Evolutionary conservation across 2,113 vertebrate species (phyloP).

Genomic region (Tragelaphus imberbis): DNA sequence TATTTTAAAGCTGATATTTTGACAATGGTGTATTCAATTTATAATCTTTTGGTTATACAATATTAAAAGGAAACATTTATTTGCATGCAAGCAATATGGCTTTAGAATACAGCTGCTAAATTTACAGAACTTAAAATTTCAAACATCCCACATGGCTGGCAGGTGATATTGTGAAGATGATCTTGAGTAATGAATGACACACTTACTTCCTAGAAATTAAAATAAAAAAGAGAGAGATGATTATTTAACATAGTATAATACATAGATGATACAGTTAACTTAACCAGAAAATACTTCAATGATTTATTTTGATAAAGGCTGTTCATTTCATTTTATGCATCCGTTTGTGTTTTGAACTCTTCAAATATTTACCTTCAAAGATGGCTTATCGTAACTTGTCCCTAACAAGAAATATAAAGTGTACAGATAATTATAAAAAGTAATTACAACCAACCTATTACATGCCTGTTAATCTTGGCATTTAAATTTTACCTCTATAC

Average conservation of each 20-base stretch:
- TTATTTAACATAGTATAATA: slow-evolving; percentile 51
- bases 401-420: neutral
- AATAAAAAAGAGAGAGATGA: neutral
- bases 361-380: slow-evolving; percentile 56
- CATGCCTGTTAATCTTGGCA: neutral
- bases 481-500: neutral
- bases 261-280: slow-evolving; percentile 30
- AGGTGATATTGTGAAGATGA: slow-evolving; percentile 74
- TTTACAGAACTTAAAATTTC: slow-evolving; percentile 79
- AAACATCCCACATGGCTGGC: slow-evolving; percentile 74
- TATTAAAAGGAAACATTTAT: slow-evolving; percentile 74
- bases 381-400: neutral
- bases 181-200: slow-evolving; percentile 65
- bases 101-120: slow-evolving; percentile 80
- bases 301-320: slow-evolving; percentile 48
- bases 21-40: slow-evolving; percentile 67
- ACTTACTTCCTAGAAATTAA: slow-evolving; percentile 79
- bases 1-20: slow-evolving; percentile 67
- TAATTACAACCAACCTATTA: neutral
- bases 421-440: slow-evolving; percentile 22
- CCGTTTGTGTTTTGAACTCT: neutral
- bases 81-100: slow-evolving; percentile 82
- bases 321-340: slow-evolving; percentile 1
- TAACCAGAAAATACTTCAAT: slow-evolving; percentile 23
- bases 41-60: slow-evolving; percentile 76